phyloP scores from a whole-genome alignment of 2,797 vertebrate genomes.

The Centroberyx gerrardi region DNA sequence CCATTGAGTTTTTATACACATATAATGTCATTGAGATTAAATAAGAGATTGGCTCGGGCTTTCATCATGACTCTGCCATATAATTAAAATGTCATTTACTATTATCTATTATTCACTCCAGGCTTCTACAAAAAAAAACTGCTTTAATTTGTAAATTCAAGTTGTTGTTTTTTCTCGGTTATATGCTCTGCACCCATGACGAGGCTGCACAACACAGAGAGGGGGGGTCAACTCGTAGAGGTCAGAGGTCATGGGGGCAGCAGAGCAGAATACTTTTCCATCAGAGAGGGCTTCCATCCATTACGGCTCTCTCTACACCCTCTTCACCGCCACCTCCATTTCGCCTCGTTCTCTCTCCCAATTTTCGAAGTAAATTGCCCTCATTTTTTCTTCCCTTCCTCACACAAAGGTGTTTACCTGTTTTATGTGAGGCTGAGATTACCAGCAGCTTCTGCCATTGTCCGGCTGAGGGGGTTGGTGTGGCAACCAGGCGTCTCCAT shows the following conservation, averaged over 20 bases:
- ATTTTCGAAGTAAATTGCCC: slow-evolving; percentile 59
- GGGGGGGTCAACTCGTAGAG: slow-evolving; percentile 17
- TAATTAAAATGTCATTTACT: background rate
- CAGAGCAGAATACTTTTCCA: slow-evolving; percentile 49
- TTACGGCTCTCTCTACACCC: slow-evolving; percentile 26
- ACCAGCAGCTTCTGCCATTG: slow-evolving; percentile 59
- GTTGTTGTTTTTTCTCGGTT: slow-evolving; percentile 31
- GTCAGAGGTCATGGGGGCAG: slow-evolving; percentile 66
- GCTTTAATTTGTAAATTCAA: background rate
- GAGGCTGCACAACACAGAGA: slow-evolving; percentile 10
- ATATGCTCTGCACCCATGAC: slow-evolving; percentile 9
- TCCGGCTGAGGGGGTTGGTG: slow-evolving; percentile 47
- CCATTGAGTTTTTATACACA: background rate
- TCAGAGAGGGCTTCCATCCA: slow-evolving; percentile 34
- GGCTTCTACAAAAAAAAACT: background rate
- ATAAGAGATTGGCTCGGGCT: background rate
- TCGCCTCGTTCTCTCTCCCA: slow-evolving; percentile 48
- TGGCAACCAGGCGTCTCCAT: slow-evolving; percentile 64
- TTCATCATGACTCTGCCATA: background rate
- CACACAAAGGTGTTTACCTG: slow-evolving; percentile 72
- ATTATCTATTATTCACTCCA: background rate
- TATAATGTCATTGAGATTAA: background rate
- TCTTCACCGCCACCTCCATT: slow-evolving; percentile 46
- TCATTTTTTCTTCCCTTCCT: slow-evolving; percentile 48
- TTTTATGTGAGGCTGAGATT: slow-evolving; percentile 66